Percentiles rank a stretch among this genome's conserved stretches.
phyloP scores from a whole-genome alignment of 1,140 invertebrate genomes.

The Bombus ignitus region DNA sequence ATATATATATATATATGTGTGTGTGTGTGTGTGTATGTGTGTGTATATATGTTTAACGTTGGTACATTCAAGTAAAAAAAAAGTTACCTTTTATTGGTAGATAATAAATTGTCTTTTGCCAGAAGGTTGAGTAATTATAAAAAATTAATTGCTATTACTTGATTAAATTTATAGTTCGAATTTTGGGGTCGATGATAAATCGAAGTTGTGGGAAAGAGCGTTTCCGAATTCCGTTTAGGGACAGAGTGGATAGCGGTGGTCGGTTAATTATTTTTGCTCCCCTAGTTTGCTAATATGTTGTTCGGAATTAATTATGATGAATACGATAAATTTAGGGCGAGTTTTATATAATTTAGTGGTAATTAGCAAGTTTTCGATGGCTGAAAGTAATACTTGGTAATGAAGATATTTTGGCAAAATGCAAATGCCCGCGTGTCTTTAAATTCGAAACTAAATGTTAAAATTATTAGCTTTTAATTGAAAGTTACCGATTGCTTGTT shows the following conservation, averaged over 20 bases:
- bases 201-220: neutral
- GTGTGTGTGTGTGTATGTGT: accelerated
- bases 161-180: neutral
- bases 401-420: neutral
- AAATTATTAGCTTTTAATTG: neutral
- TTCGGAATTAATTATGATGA: neutral
- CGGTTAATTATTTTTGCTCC: neutral
- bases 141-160: too few relatives aligned
- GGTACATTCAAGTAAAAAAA: too few relatives aligned
- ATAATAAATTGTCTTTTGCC: too few relatives aligned
- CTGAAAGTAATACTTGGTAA: neutral
- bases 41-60: too few relatives aligned
- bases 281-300: neutral
- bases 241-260: neutral
- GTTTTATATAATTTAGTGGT: neutral
- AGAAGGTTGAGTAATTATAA: too few relatives aligned
- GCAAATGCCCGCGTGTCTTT: neutral
- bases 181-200: neutral
- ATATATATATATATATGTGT: accelerated
- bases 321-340: neutral
- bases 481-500: neutral
- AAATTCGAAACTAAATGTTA: neutral
- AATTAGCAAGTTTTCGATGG: neutral
- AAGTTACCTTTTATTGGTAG: too few relatives aligned
- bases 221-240: neutral